phyloP scores from a whole-genome alignment of 1,140 invertebrate species.

The Carcinoscorpius rotundicauda region DNA sequence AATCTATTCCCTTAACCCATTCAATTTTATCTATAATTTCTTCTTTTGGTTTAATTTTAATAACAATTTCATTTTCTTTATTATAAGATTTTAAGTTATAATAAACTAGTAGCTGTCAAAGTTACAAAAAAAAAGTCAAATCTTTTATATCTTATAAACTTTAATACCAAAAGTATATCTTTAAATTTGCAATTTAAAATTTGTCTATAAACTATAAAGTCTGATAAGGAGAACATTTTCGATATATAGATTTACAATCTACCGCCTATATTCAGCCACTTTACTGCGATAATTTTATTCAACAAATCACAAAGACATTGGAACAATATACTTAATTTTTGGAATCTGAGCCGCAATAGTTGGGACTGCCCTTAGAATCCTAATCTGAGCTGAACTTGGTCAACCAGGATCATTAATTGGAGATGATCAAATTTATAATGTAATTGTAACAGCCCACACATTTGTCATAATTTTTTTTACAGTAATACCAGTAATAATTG shows the following conservation, averaged over 20 bases:
- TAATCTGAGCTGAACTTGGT: conserved; percentile 54
- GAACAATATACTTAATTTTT: conserved; percentile 60
- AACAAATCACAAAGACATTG: conserved; percentile 65
- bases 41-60: background rate
- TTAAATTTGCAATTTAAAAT: too few species aligned
- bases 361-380: conserved; percentile 45
- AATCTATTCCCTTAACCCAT: too few species aligned
- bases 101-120: background rate
- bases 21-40: too few species aligned
- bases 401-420: conserved; percentile 44
- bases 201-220: too few species aligned
- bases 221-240: background rate
- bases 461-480: conserved; percentile 70
- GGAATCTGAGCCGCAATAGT: too few species aligned
- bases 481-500: conserved; percentile 62
- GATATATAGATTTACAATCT: conserved; percentile 12
- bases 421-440: conserved; percentile 57
- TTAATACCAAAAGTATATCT: too few species aligned
- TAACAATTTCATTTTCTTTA: background rate
- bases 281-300: conserved; percentile 42
- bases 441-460: conserved; percentile 54
- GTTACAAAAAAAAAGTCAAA: background rate
- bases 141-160: background rate
- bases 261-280: background rate
- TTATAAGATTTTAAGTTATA: background rate